Evolutionary conservation across 2,888 invertebrate genomes (phyloP).

Genomic region (Argynnis bischoffii): DNA sequence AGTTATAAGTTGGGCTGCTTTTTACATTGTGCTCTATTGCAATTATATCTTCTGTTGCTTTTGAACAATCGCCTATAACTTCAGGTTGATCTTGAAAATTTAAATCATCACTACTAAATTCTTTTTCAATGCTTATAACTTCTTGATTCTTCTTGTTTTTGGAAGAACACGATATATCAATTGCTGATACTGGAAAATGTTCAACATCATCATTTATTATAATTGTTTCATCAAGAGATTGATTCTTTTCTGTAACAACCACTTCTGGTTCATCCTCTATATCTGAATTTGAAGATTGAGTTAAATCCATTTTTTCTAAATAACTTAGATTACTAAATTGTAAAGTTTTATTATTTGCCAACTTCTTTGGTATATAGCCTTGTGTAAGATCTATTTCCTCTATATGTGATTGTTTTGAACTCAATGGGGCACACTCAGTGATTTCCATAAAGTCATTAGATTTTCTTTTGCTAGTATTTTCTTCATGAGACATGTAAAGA

Average conservation of each 20-base stretch:
- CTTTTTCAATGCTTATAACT: background rate
- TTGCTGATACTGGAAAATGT: background rate
- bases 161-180: background rate
- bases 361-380: conserved; percentile 32
- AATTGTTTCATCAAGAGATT: conserved; percentile 53
- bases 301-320: conserved; percentile 27
- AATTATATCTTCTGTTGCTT: background rate
- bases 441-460: conserved; percentile 68
- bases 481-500: conserved; percentile 41
- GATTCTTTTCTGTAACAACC: conserved; percentile 41
- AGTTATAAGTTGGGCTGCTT: conserved; percentile 10
- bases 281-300: conserved; percentile 53
- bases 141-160: background rate
- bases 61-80: background rate
- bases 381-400: conserved; percentile 54
- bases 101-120: background rate
- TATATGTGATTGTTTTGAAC: conserved; percentile 42
- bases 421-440: conserved; percentile 57
- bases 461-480: conserved; percentile 51
- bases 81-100: background rate
- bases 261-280: conserved; percentile 51
- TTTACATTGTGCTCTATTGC: background rate
- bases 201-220: conserved; percentile 42
- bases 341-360: conserved; percentile 22
- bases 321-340: conserved; percentile 21